These are phyloP conservation scores for Euwallacea similis DNA, from an alignment of 1,140 invertebrate species.

Conservation along the genomic window DNA sequence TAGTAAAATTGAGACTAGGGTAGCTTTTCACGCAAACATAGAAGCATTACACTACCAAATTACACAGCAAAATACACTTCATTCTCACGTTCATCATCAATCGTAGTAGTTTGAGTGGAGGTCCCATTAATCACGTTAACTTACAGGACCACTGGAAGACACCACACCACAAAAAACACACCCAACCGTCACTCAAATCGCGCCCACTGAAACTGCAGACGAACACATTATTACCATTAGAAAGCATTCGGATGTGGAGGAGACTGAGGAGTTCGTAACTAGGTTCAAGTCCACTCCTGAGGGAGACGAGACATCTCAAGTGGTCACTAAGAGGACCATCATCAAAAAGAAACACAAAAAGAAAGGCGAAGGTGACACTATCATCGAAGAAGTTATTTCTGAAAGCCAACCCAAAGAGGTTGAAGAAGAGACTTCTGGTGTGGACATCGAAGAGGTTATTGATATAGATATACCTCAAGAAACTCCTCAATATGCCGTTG, in stretches of 20 bases:
- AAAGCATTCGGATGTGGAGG: conserved; percentile 53
- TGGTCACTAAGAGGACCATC: conserved; percentile 60
- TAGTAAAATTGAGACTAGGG: neutral
- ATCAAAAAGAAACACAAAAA: conserved; percentile 53
- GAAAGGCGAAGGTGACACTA: conserved; percentile 49
- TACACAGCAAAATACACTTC: conserved; percentile 40
- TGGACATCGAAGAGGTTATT: conserved; percentile 40
- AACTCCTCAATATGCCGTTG: conserved; percentile 22
- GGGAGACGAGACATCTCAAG: conserved; percentile 55
- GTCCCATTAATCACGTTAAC: conserved; percentile 33
- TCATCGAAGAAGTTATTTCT: conserved; percentile 54
- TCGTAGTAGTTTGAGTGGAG: conserved; percentile 6
- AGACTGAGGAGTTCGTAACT: conserved; percentile 61
- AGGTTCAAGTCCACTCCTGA: conserved; percentile 58
- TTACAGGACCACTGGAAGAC: conserved; percentile 53
- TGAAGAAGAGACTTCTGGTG: conserved; percentile 40
- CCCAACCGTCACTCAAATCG: conserved; percentile 49
- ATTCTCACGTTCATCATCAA: conserved; percentile 23
- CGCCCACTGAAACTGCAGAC: conserved; percentile 43
- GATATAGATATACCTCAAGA: conserved; percentile 24
- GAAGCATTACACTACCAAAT: conserved; percentile 30
- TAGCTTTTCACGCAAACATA: conserved; percentile 29
- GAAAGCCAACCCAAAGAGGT: conserved; percentile 47
- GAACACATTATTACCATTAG: conserved; percentile 44
- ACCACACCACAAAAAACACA: conserved; percentile 51